Evolutionary conservation across 2,797 vertebrate species (phyloP), one percentile per base, ranked within the genome.

Genomic region (Girardinus metallicus): DNA sequence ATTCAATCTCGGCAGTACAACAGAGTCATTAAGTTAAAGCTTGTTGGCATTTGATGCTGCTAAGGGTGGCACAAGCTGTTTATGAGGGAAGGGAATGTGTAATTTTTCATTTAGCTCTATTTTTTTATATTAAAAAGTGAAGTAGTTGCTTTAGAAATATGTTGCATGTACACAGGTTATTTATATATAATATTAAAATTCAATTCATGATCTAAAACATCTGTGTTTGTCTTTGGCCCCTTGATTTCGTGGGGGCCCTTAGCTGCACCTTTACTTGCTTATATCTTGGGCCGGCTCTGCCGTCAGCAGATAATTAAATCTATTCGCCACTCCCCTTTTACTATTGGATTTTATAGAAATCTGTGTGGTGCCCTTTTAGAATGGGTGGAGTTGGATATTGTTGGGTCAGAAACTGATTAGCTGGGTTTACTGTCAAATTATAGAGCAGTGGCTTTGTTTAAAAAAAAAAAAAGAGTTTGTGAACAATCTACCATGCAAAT

Each of bases 351-450:
- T 70, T 70, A 43, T 43, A 43, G 43, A 44, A 43, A 71, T 71
- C 41, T 71, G 41, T 29, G 41, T 16, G 12, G 41, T 44, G 12
- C 68, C 39, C 41, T 29, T 6, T 74, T 77, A 49, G 83, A 81
- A 26, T 80, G 79, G 86, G 83, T 77, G 83, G 81, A 88, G 86
- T 73, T 86, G 78, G 79, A 84, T 51, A 79, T 43, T 91, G 80
- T 85, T 68, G 64, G 83, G 80, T 85, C 86, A 86, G 51, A 57
- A n/a, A 74, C 80, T 83, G 87, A 86, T 86, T 87, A 76, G 77
- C 80, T 80, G 12, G 83, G 79, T 89, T 92, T 92, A 87, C 81
- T 89, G 88, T 89, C 81, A 73, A 81, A 77, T 93, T 92, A 89
- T 80, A 84, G 86, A 72, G 77, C 78, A 83, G 90, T 3, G 86